These are phyloP conservation scores for Bursaphelenchus mucronatus DNA, from an alignment of 1,140 invertebrate genomes.

Conservation along the genomic window DNA sequence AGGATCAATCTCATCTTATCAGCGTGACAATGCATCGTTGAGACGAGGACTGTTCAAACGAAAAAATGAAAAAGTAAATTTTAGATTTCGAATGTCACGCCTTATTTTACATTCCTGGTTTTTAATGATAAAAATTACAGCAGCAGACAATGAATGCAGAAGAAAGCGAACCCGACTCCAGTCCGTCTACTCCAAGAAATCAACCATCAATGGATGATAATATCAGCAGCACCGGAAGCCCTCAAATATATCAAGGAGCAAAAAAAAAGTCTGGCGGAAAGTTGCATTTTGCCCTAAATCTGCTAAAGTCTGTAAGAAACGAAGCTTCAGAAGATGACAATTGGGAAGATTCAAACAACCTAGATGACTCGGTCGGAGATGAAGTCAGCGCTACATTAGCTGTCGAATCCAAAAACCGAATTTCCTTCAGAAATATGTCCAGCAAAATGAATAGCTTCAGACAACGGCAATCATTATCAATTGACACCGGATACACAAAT, in stretches of 20 bases:
- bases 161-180: constrained; percentile 53
- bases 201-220: constrained; percentile 44
- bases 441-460: constrained; percentile 35
- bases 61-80: constrained; percentile 37
- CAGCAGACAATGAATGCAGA: constrained; percentile 30
- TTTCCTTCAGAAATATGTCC: constrained; percentile 39
- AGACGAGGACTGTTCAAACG: constrained; percentile 56
- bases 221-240: constrained; percentile 36
- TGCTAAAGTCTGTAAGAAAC: constrained; percentile 41
- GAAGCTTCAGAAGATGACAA: constrained; percentile 35
- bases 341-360: constrained; percentile 38
- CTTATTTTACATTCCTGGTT: constrained; percentile 15
- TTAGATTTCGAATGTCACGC: not conserved
- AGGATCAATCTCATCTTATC: constrained; percentile 13
- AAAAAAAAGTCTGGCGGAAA: constrained; percentile 49
- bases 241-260: constrained; percentile 31
- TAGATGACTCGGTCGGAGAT: constrained; percentile 28
- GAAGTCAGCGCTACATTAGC: not conserved
- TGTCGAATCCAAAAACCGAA: constrained; percentile 28
- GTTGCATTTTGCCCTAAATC: constrained; percentile 54
- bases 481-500: constrained; percentile 19
- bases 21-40: constrained; percentile 55
- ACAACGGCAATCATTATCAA: constrained; percentile 41
- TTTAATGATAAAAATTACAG: constrained; percentile 19
- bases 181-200: constrained; percentile 53